These are phyloP conservation scores for Elymnias hypermnestra DNA, from an alignment of 1,140 invertebrate genomes.

Conservation along the genomic window DNA sequence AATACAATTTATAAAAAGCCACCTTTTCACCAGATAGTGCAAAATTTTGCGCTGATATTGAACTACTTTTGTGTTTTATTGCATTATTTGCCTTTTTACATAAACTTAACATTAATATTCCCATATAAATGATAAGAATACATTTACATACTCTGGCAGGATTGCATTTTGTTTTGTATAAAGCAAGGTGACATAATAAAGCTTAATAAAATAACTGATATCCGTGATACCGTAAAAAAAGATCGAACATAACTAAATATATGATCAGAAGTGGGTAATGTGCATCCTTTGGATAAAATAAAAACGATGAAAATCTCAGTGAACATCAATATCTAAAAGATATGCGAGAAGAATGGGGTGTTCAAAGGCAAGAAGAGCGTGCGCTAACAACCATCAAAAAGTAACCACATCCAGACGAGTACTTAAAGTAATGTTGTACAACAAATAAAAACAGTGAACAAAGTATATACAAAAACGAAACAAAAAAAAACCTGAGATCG, in stretches of 20 bases:
- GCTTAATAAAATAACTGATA: too few species aligned
- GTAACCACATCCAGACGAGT: constrained; percentile 3
- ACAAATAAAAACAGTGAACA: background rate
- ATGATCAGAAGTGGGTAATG: background rate
- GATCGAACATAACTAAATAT: background rate
- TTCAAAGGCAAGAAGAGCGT: constrained; percentile 63
- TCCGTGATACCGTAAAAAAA: too few species aligned
- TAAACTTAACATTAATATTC: too few species aligned
- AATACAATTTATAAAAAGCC: too few species aligned
- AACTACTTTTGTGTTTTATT: background rate
- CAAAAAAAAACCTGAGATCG: background rate
- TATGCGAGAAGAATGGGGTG: constrained; percentile 10
- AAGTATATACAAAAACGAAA: background rate
- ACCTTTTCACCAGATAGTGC: too few species aligned
- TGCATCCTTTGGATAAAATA: background rate
- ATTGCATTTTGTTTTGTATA: background rate
- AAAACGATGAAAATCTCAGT: background rate
- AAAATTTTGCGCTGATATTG: background rate
- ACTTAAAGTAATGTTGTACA: background rate
- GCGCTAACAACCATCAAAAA: constrained; percentile 65
- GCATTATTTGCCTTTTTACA: background rate
- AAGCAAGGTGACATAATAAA: background rate
- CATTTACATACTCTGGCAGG: too few species aligned
- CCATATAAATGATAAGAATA: too few species aligned
- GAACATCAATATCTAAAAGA: background rate